phyloP scores from a whole-genome alignment of 2,113 vertebrate genomes.

The Corythoichthys haematopterus region DNA sequence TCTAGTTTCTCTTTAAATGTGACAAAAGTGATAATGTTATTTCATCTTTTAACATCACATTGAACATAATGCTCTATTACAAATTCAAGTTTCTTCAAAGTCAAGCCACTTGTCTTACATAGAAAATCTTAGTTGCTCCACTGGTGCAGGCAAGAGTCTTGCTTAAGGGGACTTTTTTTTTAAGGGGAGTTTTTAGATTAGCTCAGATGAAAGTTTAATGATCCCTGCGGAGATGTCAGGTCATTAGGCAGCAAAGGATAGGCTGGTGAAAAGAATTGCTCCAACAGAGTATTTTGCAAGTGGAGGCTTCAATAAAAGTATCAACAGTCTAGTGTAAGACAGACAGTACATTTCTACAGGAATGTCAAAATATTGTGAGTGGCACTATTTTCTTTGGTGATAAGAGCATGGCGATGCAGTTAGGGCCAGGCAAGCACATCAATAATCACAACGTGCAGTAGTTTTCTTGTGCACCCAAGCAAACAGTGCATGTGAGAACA shows the following conservation, averaged over 20 bases:
- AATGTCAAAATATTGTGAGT: background rate
- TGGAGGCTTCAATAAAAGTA: background rate
- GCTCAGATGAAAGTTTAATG: constrained; percentile 64
- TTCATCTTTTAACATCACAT: constrained; percentile 12
- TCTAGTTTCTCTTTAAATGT: background rate
- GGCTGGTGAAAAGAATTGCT: constrained; percentile 45
- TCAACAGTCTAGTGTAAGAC: background rate
- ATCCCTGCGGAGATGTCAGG: constrained; percentile 52
- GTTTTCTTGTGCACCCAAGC: constrained; percentile 34
- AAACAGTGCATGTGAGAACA: constrained; percentile 37
- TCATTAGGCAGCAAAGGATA: constrained; percentile 45
- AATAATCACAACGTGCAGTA: constrained; percentile 33
- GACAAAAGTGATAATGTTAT: constrained; percentile 11
- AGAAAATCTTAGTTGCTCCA: constrained; percentile 44
- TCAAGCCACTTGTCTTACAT: constrained; percentile 21
- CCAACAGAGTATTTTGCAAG: constrained; percentile 17
- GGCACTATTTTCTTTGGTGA: background rate
- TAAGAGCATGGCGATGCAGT: background rate
- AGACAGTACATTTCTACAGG: background rate
- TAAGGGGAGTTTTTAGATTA: constrained; percentile 58
- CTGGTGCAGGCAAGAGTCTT: constrained; percentile 46
- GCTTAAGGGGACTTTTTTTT: constrained; percentile 49
- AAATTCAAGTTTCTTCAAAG: constrained; percentile 22
- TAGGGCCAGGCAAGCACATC: background rate
- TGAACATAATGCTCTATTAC: constrained; percentile 1